These are phyloP conservation scores for Eremobia ochroleuca DNA, from an alignment of 2,888 invertebrate species.

Conservation along the genomic window DNA sequence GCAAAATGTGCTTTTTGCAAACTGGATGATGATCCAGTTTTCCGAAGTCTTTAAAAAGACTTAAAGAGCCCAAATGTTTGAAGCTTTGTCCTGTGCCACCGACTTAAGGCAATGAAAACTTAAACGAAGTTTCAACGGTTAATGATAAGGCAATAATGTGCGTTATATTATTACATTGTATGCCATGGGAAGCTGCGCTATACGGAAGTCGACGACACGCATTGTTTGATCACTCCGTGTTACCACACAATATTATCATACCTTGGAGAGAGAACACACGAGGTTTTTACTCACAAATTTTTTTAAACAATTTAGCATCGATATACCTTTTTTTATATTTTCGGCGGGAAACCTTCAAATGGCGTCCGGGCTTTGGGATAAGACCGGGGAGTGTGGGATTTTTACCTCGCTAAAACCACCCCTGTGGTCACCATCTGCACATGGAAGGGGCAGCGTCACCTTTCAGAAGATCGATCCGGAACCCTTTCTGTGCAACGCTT, in stretches of 20 bases:
- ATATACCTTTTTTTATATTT: no score
- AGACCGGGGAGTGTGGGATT: no score
- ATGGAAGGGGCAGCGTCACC: no score
- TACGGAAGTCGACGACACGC: conserved; percentile 33
- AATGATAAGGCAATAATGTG: neutral
- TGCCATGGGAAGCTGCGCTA: conserved; percentile 29
- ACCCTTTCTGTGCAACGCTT: no score
- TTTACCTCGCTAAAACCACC: no score
- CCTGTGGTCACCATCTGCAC: no score
- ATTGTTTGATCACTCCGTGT: conserved; percentile 21
- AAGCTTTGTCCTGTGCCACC: neutral
- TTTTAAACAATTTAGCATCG: no score
- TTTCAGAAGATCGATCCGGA: no score
- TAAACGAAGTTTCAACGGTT: neutral
- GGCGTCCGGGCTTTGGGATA: no score
- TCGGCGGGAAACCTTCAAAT: no score
- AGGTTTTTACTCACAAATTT: neutral
- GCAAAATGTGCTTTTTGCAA: no score
- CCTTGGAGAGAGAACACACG: neutral
- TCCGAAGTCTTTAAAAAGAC: neutral
- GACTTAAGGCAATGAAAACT: neutral
- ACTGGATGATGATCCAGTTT: no score
- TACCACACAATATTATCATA: conserved; percentile 1
- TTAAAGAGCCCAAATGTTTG: neutral
- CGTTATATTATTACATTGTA: conserved; percentile 21